A percentile compares a stretch with the other conserved stretches of the same genome.
Conservation (phyloP, 2,888 invertebrate genomes). For the Dynastes grantii region DNA sequence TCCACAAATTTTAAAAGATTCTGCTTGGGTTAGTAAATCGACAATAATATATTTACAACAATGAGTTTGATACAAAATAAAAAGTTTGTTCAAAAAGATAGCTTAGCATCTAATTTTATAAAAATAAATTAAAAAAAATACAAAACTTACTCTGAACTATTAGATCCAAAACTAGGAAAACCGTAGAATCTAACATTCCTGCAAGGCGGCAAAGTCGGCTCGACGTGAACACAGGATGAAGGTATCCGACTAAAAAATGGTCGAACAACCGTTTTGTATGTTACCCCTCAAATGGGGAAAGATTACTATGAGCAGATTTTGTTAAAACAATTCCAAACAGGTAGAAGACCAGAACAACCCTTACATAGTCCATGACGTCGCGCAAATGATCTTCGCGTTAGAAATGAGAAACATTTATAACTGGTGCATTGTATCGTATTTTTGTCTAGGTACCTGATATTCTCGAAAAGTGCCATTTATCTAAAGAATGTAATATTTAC, state of each 20-base stretch:
- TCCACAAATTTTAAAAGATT: too few relatives aligned
- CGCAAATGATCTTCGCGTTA: slow-evolving; percentile 33
- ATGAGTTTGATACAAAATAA: too few relatives aligned
- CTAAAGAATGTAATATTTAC: slow-evolving; percentile 51
- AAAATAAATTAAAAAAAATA: not conserved
- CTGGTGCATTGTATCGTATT: slow-evolving; percentile 24
- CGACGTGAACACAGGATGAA: slow-evolving; percentile 68
- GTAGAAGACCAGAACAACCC: slow-evolving; percentile 22
- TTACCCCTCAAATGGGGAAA: too few relatives aligned
- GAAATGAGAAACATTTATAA: slow-evolving; percentile 35
- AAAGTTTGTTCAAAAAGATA: not conserved
- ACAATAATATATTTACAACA: too few relatives aligned
- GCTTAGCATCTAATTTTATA: not conserved
- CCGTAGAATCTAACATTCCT: slow-evolving; percentile 65
- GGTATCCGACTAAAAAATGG: slow-evolving; percentile 65
- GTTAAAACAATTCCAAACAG: slow-evolving; percentile 37
- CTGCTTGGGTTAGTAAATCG: too few relatives aligned
- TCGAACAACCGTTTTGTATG: slow-evolving; percentile 64
- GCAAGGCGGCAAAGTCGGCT: slow-evolving; percentile 67
- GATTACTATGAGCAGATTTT: slow-evolving; percentile 38
- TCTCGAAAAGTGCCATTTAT: slow-evolving; percentile 45
- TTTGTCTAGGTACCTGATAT: slow-evolving; percentile 44
- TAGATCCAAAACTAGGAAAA: slow-evolving; percentile 61
- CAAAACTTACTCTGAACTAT: slow-evolving; percentile 31
- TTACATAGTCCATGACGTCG: slow-evolving; percentile 33